Conservation (phyloP, 1,140 invertebrate genomes). For the Phenacoccus solenopsis region DNA sequence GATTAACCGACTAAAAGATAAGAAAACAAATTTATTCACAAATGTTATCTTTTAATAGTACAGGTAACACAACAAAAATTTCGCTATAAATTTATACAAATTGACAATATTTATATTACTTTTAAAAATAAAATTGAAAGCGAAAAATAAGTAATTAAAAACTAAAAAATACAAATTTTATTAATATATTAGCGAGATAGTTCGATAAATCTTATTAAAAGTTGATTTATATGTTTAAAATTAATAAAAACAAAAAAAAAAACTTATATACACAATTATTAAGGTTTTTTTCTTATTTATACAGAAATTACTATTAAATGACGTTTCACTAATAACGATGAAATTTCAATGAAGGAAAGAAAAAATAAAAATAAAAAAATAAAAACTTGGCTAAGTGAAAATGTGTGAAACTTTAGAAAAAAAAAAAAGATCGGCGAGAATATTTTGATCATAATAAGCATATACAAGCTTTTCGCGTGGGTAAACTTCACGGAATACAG, state of each 20-base stretch:
- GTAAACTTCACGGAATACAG: no score
- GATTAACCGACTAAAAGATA: constrained; percentile 6
- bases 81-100: constrained; percentile 15
- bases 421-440: not conserved
- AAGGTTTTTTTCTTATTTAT: not conserved
- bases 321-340: not conserved
- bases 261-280: not conserved
- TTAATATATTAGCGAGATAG: constrained; percentile 3
- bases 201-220: constrained; percentile 3
- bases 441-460: no score
- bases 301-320: not conserved
- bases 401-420: not conserved
- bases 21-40: constrained; percentile 18
- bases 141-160: constrained; percentile 6
- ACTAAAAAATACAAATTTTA: constrained; percentile 14
- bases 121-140: not conserved
- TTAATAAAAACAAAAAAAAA: not conserved
- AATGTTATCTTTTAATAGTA: constrained; percentile 15
- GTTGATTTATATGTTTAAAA: not conserved
- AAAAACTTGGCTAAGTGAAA: not conserved
- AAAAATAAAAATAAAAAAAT: no score
- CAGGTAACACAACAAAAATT: constrained; percentile 15
- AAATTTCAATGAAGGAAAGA: not conserved
- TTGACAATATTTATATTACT: constrained; percentile 17
- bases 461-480: not conserved